Conservation (phyloP, 1,140 invertebrate genomes). For the Dryas iulia region DNA sequence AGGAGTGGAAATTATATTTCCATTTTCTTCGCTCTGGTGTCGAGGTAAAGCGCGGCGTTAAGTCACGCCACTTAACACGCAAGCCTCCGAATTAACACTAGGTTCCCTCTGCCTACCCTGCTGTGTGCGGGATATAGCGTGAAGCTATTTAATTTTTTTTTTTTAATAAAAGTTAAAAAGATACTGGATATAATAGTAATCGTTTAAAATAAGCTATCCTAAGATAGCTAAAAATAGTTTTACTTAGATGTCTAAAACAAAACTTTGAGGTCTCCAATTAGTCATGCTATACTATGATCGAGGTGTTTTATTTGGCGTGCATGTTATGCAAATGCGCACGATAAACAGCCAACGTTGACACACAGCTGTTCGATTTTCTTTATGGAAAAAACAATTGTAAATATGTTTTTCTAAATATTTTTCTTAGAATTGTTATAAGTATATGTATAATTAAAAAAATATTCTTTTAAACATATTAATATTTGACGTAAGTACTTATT, state of each 20-base stretch:
- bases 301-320: constrained; percentile 53
- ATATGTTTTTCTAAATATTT: neutral
- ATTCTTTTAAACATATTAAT: too few relatives aligned
- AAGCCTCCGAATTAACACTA: too few relatives aligned
- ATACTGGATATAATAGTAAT: neutral
- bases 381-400: neutral
- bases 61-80: too few relatives aligned
- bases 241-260: constrained; percentile 23
- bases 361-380: constrained; percentile 46
- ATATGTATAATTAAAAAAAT: too few relatives aligned
- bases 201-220: neutral
- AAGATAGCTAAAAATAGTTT: constrained; percentile 1
- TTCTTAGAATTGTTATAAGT: too few relatives aligned
- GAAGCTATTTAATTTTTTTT: constrained; percentile 6
- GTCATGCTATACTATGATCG: constrained; percentile 52
- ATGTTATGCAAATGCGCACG: constrained; percentile 55
- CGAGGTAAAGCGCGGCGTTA: too few relatives aligned
- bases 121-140: too few relatives aligned
- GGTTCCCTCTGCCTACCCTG: too few relatives aligned
- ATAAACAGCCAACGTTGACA: constrained; percentile 38
- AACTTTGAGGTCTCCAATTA: constrained; percentile 39
- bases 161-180: neutral
- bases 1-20: too few relatives aligned
- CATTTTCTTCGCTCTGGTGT: too few relatives aligned
- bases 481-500: too few relatives aligned